These are phyloP conservation scores for Plodia interpunctella DNA, from an alignment of 1,140 invertebrate genomes.

Conservation along the genomic window DNA sequence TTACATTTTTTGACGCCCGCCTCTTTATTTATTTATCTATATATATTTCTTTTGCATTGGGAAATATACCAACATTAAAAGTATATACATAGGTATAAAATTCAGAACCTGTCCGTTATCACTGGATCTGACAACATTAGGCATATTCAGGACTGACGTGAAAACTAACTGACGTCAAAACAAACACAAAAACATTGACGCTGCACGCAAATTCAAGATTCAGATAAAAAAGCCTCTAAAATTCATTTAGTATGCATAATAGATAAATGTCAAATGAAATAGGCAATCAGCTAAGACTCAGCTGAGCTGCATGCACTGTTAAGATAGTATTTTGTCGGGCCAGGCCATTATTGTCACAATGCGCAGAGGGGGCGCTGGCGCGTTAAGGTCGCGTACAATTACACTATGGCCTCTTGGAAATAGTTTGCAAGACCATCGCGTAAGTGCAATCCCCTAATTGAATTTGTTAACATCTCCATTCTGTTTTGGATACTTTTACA, in stretches of 20 bases:
- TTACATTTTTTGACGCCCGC: too few relatives aligned
- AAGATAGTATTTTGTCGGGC: constrained; percentile 4
- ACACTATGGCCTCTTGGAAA: neutral
- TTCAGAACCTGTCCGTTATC: too few relatives aligned
- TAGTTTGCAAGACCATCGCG: neutral
- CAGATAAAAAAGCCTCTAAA: too few relatives aligned
- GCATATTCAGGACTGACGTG: too few relatives aligned
- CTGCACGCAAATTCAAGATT: too few relatives aligned
- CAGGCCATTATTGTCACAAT: neutral
- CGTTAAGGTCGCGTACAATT: neutral
- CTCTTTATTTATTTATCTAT: too few relatives aligned
- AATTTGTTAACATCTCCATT: constrained; percentile 3
- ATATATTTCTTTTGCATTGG: too few relatives aligned
- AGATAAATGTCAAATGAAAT: neutral
- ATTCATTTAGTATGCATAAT: neutral
- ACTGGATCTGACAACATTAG: too few relatives aligned
- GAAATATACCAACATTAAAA: too few relatives aligned
- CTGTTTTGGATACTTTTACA: neutral
- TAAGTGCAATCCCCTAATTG: neutral
- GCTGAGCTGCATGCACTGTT: neutral
- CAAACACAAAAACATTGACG: too few relatives aligned
- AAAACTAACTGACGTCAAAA: too few relatives aligned
- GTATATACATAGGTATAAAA: too few relatives aligned
- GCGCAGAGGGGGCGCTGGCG: neutral
- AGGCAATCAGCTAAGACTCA: neutral